These are phyloP conservation scores for Littorina saxatilis DNA, from an alignment of 1,140 invertebrate species.

Conservation along the genomic window DNA sequence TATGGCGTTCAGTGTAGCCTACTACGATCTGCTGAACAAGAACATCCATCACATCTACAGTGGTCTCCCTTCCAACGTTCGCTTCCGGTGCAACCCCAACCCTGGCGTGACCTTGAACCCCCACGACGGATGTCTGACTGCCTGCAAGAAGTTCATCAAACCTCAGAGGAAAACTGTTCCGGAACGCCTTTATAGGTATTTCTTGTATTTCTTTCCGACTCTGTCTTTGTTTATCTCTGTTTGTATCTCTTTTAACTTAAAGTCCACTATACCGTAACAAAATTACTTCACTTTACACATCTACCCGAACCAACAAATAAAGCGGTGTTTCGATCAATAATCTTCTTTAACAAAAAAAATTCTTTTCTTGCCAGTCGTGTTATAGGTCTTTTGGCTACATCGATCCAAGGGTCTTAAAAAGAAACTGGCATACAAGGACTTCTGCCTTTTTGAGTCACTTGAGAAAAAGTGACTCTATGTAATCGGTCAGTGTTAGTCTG, in stretches of 20 bases:
- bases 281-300: background rate
- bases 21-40: conserved; percentile 55
- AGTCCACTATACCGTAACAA: background rate
- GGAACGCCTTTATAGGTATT: conserved; percentile 50
- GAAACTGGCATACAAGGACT: no score
- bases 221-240: conserved; percentile 52
- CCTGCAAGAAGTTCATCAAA: conserved; percentile 49
- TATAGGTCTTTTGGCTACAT: no score
- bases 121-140: conserved; percentile 53
- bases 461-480: no score
- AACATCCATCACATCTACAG: conserved; percentile 68
- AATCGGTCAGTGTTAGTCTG: no score
- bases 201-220: conserved; percentile 54
- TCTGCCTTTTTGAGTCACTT: no score
- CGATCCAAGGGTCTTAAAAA: no score
- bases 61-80: conserved; percentile 45
- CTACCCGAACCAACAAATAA: background rate
- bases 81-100: conserved; percentile 34
- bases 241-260: conserved; percentile 44
- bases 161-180: conserved; percentile 52
- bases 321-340: background rate
- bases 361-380: no score
- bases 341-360: no score
- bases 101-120: conserved; percentile 38
- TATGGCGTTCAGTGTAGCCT: conserved; percentile 58